Evolutionary conservation across 2,888 invertebrate species (phyloP).

Genomic region (Agonopterix arenella): DNA sequence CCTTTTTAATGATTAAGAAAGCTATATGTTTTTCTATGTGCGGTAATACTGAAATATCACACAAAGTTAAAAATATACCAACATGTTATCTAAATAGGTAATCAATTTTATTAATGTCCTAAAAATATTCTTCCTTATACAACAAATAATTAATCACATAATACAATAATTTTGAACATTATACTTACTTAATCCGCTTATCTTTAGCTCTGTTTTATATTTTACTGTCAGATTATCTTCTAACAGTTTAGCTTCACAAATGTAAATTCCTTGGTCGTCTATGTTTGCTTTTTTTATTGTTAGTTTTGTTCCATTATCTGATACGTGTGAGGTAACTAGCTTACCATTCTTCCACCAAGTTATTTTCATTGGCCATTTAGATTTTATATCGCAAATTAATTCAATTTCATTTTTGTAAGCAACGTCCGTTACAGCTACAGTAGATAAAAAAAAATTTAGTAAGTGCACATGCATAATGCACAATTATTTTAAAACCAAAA

Average conservation of each 20-base stretch:
- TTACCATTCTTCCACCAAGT: neutral
- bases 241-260: neutral
- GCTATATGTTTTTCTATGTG: neutral
- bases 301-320: neutral
- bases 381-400: neutral
- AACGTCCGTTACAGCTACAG: neutral
- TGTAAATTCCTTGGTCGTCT: neutral
- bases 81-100: no score
- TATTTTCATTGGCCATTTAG: neutral
- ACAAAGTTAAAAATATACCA: no score
- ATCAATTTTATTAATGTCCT: no score
- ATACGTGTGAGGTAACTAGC: neutral
- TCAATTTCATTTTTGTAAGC: neutral
- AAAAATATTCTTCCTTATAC: no score
- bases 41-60: neutral
- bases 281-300: neutral
- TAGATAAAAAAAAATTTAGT: neutral
- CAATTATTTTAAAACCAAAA: no score
- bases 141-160: no score
- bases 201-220: neutral
- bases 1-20: neutral
- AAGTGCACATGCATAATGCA: no score
- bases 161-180: neutral
- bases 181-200: neutral
- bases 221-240: neutral